Base-by-base conservation (phyloP, 2,113 vertebrate genomes). In the Archocentrus centrarchus region DNA sequence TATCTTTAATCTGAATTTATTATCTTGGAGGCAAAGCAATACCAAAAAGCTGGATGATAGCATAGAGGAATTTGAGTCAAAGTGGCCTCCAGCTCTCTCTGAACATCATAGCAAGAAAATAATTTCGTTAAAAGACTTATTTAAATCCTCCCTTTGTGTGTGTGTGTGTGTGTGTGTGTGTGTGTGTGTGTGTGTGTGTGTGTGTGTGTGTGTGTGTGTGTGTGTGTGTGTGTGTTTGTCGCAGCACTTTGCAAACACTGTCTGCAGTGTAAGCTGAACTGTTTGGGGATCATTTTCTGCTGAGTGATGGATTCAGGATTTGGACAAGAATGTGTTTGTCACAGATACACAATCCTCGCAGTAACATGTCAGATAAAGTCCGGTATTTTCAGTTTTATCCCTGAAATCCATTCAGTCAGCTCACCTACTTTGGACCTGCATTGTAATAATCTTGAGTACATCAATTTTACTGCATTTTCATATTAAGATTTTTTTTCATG, bases 261-360 rank as follows among this genome's bases (percentile, higher is more conserved):
- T 77, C 80, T 86, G 81, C 81, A 86, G 73, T 77, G 75, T 85
- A 88, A 88, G 59, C 32, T 63, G 75, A 87, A 78, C 84, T 78
- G 63, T 60, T 60, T 62, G 41, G 58, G 82, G 87, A 83, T 83
- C 11, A 3, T 55, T 81, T 85, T 91, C 80, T 82, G 86, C 84
- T 84, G 83, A 89, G 62, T 81, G 89, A 89, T 88, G 57, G 79
- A 79, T 62, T 77, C 32, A 61, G 68, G 58, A 82, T 88, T 85
- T 88, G 77, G 60, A 81, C 60, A 35, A 68, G 44, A 76, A 59
- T 77, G 18, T 82, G 59, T 88, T 86, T 88, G 64, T 85, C 41
- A 44, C 61, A 81, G 73, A 84, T 22, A 64, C 44, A 47, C 9
- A 9, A 20, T 64, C 86, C 59, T 77, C 62, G 59, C 59, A 13